Percentiles rank a stretch among this genome's conserved stretches.
These are phyloP conservation scores for Ectemnius continuus DNA, from an alignment of 2,888 invertebrate species.

Conservation along the genomic window DNA sequence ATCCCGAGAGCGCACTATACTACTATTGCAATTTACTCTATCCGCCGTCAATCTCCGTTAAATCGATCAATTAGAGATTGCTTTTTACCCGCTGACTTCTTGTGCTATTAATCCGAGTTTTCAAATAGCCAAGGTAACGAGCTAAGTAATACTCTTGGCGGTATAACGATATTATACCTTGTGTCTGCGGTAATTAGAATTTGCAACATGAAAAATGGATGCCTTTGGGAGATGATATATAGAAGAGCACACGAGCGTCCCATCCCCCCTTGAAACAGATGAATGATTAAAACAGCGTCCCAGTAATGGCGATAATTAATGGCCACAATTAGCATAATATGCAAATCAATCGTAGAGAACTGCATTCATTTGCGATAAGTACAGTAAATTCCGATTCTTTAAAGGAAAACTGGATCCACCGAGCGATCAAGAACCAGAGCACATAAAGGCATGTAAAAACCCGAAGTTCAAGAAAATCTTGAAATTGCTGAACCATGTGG, in stretches of 20 bases:
- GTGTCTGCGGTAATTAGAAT: background rate
- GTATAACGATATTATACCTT: too few species aligned
- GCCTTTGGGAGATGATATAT: constrained; percentile 37
- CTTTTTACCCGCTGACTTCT: too few species aligned
- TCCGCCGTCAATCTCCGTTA: too few species aligned
- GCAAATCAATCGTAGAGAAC: background rate
- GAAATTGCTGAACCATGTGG: constrained; percentile 81
- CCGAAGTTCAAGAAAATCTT: constrained; percentile 84
- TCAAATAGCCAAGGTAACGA: too few species aligned
- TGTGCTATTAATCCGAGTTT: too few species aligned
- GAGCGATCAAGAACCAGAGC: constrained; percentile 77
- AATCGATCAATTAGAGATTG: too few species aligned
- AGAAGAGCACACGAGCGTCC: background rate
- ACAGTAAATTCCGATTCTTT: constrained; percentile 18
- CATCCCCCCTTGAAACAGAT: constrained; percentile 15
- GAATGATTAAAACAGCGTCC: background rate
- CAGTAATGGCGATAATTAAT: constrained; percentile 12
- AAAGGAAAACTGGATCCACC: constrained; percentile 76
- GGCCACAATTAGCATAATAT: constrained; percentile 18
- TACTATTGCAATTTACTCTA: too few species aligned
- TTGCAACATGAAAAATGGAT: constrained; percentile 27
- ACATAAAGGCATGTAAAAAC: constrained; percentile 78
- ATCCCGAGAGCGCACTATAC: too few species aligned
- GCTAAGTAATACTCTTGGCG: too few species aligned
- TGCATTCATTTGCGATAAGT: background rate